Evolutionary conservation across 2,113 vertebrate genomes (phyloP).

Genomic region (Erythrocebus patas): DNA sequence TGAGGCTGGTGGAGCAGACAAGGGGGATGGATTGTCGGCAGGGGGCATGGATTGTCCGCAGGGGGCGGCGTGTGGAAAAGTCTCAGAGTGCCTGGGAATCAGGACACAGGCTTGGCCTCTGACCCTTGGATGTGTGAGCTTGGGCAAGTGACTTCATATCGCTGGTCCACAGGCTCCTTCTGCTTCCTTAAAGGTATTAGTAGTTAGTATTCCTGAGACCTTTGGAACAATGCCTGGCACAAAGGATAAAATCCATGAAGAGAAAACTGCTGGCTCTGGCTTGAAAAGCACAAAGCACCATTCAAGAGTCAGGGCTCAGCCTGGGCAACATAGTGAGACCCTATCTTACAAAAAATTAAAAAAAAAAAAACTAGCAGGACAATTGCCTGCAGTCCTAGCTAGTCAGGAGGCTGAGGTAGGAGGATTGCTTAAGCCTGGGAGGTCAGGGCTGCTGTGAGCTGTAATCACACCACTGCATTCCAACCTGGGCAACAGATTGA

Average conservation of each 20-base stretch:
- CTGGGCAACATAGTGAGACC: too few relatives aligned
- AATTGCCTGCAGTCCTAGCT: not conserved
- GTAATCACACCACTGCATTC: too few relatives aligned
- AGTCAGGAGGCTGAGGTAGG: not conserved
- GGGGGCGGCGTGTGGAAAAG: not conserved
- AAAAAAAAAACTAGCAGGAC: too few relatives aligned
- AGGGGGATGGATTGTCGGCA: accelerated
- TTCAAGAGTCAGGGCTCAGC: not conserved
- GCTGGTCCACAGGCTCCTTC: not conserved
- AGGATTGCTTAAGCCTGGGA: not conserved
- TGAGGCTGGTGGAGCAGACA: not conserved
- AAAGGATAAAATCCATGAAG: not conserved
- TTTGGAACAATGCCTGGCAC: not conserved
- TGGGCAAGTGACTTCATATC: not conserved
- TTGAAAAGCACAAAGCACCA: not conserved
- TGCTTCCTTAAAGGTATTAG: not conserved
- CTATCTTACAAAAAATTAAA: too few relatives aligned
- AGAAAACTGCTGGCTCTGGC: not conserved
- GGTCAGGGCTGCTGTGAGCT: not conserved
- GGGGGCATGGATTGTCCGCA: accelerated
- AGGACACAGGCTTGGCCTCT: not conserved
- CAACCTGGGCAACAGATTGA: not conserved
- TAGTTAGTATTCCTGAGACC: not conserved
- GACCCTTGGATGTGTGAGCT: not conserved
- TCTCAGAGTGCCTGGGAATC: not conserved